A percentile compares a stretch with the other conserved stretches of the same genome.
phyloP scores from a whole-genome alignment of 2,797 vertebrate species.

The Melanotaenia nigrans region DNA sequence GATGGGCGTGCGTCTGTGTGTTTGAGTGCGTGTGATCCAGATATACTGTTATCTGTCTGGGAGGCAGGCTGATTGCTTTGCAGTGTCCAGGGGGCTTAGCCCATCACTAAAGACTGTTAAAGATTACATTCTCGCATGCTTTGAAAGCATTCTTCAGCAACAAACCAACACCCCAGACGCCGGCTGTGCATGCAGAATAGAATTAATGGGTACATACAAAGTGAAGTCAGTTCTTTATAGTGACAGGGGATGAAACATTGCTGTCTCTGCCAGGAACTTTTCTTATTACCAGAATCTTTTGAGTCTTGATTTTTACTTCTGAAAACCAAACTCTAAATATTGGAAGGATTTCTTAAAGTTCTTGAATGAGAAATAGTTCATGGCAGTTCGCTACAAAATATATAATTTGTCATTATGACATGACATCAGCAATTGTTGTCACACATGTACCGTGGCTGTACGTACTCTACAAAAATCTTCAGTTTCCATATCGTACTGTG shows the following conservation, averaged over 20 bases:
- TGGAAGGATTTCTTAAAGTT: neutral
- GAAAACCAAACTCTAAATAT: neutral
- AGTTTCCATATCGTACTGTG: neutral
- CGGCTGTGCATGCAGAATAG: conserved; percentile 61
- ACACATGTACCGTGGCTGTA: neutral
- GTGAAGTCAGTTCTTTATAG: conserved; percentile 55
- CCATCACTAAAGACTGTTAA: conserved; percentile 76
- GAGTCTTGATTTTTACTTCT: neutral
- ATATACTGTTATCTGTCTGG: conserved; percentile 78
- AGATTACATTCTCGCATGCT: conserved; percentile 77
- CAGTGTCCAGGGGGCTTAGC: conserved; percentile 74
- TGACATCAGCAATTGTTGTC: neutral
- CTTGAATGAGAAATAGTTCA: neutral
- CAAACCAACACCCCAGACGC: conserved; percentile 70
- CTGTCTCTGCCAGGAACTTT: conserved; percentile 22
- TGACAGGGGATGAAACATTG: conserved; percentile 31
- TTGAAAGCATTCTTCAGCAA: conserved; percentile 76
- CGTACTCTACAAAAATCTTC: neutral
- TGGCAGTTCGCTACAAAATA: conserved; percentile 1
- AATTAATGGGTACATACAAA: conserved; percentile 64
- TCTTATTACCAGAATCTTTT: conserved; percentile 1
- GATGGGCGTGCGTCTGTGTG: conserved; percentile 46
- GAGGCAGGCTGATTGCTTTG: conserved; percentile 75
- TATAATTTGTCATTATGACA: neutral
- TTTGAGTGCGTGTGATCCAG: conserved; percentile 64